Base-by-base conservation (phyloP, 2,797 vertebrate genomes). In the Ctenopoma multispine region DNA sequence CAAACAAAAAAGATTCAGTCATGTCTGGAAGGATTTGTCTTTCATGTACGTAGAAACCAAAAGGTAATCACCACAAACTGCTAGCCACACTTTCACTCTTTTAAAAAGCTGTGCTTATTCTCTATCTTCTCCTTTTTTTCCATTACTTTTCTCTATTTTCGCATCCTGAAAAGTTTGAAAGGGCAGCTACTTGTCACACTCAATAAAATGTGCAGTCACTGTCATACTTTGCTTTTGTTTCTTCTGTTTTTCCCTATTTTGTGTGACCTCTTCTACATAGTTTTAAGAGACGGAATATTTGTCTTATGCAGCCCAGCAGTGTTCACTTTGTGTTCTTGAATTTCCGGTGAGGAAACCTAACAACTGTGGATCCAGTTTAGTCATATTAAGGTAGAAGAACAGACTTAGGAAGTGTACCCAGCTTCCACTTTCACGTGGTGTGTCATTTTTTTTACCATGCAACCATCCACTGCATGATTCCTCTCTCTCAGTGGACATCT, bases 151-250 rank as follows among this genome's bases (percentile, higher is more conserved):
- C 61, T 80, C 31, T 87, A 68, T 83, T 86, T 77, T 76, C 47
- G 75, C 80, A 73, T 87, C 78, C 62, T 80, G 73, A 80, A 79
- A 86, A 72, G 69, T 80, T 77, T 83, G 68, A 88, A 85, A 81
- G 83, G 84, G 83, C 92, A 91, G 86, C 86, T 88, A 77, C 72
- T 80, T 89, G 87, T 91, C 86, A 88, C 85, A 84, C 80, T 82
- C 81, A 92, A 93, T 92, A 92, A 93, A 93, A 88, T 75, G 86
- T 90, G 88, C 89, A 80, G 90, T 79, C 78, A 79, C 84, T 88
- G 88, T 88, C 81, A 49, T 43, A 53, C 21, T 65, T 82, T 77
- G 72, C 44, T 73, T 79, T 69, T 21, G 34, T 78, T 83, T 80
- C 65, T 65, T 81, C 36, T 72, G 40, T 56, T 63, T 63, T 46